Evolutionary conservation across 1,140 invertebrate genomes (phyloP).

Genomic region (Bombus cullumanus): DNA sequence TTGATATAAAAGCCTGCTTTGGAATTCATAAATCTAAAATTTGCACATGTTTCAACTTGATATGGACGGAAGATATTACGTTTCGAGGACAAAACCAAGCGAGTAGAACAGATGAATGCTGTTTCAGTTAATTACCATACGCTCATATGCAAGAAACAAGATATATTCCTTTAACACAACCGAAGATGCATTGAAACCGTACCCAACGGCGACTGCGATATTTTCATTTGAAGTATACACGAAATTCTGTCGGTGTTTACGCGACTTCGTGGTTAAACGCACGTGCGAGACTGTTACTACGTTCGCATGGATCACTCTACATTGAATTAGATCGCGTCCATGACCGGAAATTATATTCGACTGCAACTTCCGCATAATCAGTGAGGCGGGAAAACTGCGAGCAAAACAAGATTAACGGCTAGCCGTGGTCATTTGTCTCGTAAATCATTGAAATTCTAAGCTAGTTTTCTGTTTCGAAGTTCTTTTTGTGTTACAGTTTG

Average conservation of each 20-base stretch:
- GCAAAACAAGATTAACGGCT: slow-evolving; percentile 19
- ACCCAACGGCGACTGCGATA: not conserved
- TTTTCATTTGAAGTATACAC: not conserved
- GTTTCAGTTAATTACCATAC: slow-evolving; percentile 64
- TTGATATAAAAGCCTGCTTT: not conserved
- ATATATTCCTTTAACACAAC: slow-evolving; percentile 45
- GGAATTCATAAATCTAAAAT: not conserved
- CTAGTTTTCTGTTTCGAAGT: no score
- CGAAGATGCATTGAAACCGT: slow-evolving; percentile 57
- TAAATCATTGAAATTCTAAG: not conserved
- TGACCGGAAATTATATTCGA: slow-evolving; percentile 69
- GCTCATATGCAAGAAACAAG: slow-evolving; percentile 39
- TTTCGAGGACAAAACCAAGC: slow-evolving; percentile 9
- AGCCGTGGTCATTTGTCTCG: not conserved
- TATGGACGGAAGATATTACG: not conserved
- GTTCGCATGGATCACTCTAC: slow-evolving; percentile 50
- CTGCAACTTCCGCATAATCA: slow-evolving; percentile 48
- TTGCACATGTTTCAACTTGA: not conserved
- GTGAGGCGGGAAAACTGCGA: slow-evolving; percentile 26
- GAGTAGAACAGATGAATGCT: not conserved
- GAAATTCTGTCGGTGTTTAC: not conserved
- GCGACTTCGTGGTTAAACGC: slow-evolving; percentile 32
- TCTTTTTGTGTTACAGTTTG: no score
- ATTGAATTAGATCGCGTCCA: slow-evolving; percentile 64
- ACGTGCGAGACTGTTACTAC: slow-evolving; percentile 40